Conservation (phyloP, 2,888 invertebrate species). For the Philereme transversata region DNA sequence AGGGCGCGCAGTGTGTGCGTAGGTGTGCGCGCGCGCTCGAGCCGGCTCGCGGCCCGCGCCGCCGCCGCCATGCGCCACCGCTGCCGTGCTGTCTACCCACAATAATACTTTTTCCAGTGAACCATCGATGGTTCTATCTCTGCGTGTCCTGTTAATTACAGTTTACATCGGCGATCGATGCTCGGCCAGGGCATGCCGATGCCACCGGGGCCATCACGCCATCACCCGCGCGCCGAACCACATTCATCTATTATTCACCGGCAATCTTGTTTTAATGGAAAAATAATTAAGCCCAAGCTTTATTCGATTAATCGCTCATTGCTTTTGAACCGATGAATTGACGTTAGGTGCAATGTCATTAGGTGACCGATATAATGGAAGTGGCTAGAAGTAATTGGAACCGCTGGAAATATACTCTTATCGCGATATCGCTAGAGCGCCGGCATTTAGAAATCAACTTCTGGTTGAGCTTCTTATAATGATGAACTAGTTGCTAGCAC, state of each 20-base stretch:
- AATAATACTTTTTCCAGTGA: slow-evolving; percentile 6
- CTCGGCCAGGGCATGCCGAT: slow-evolving; percentile 44
- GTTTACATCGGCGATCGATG: slow-evolving; percentile 54
- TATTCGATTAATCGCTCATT: slow-evolving; percentile 66
- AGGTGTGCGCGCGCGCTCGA: slow-evolving; percentile 67
- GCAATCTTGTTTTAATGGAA: slow-evolving; percentile 63
- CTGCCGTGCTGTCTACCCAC: slow-evolving; percentile 52
- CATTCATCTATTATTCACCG: slow-evolving; percentile 64
- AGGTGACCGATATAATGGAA: slow-evolving; percentile 28
- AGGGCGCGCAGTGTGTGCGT: slow-evolving; percentile 72
- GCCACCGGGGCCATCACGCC: slow-evolving; percentile 50
- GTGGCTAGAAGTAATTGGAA: slow-evolving; percentile 24
- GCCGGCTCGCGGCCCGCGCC: slow-evolving; percentile 42
- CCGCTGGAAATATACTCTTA: slow-evolving; percentile 7
- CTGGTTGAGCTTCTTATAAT: neutral
- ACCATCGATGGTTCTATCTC: slow-evolving; percentile 24
- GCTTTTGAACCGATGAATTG: slow-evolving; percentile 58
- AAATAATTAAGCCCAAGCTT: slow-evolving; percentile 67
- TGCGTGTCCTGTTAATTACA: slow-evolving; percentile 51
- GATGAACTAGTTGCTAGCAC: slow-evolving; percentile 1
- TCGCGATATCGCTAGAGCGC: slow-evolving; percentile 12
- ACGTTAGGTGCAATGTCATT: slow-evolving; percentile 44
- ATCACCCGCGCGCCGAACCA: slow-evolving; percentile 53
- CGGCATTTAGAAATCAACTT: slow-evolving; percentile 27
- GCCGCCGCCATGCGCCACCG: slow-evolving; percentile 42